Percentiles rank a stretch among this genome's conserved stretches.
These are phyloP conservation scores for Callimorpha dominula DNA, from an alignment of 2,888 invertebrate genomes.

Conservation along the genomic window DNA sequence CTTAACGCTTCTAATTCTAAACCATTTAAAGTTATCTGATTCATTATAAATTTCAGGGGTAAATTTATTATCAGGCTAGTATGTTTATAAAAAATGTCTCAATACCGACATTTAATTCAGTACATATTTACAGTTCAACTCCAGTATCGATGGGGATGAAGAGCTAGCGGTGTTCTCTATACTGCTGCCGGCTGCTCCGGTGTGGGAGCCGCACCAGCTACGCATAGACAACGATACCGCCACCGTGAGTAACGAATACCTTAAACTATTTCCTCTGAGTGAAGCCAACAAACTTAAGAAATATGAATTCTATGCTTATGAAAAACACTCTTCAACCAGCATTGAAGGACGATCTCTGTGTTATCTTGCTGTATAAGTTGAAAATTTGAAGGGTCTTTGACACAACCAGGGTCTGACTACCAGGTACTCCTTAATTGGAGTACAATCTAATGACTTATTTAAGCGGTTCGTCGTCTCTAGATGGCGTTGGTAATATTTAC, in stretches of 20 bases:
- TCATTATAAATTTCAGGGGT: neutral
- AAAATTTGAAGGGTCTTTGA: too few relatives aligned
- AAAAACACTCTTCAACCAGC: too few relatives aligned
- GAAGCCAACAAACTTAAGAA: neutral
- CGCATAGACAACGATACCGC: constrained; percentile 55
- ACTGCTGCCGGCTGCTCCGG: constrained; percentile 93
- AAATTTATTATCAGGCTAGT: neutral
- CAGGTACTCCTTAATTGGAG: too few relatives aligned
- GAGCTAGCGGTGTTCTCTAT: constrained; percentile 89
- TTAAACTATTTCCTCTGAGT: neutral
- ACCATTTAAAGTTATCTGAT: neutral
- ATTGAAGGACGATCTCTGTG: too few relatives aligned
- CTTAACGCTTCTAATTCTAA: too few relatives aligned
- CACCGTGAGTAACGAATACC: constrained; percentile 49
- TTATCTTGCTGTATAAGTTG: too few relatives aligned
- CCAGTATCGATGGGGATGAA: constrained; percentile 45
- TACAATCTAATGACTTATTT: too few relatives aligned
- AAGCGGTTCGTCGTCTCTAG: too few relatives aligned
- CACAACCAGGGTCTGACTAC: too few relatives aligned
- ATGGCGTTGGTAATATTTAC: too few relatives aligned
- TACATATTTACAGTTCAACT: constrained; percentile 55
- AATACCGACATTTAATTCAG: neutral
- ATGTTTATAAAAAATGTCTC: neutral
- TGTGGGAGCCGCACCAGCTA: constrained; percentile 77
- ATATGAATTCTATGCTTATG: neutral